Percentiles rank a stretch among this genome's conserved stretches.
These are phyloP conservation scores for Petrocephalus schoutedeni DNA, from an alignment of 2,797 vertebrate genomes.

Conservation along the genomic window DNA sequence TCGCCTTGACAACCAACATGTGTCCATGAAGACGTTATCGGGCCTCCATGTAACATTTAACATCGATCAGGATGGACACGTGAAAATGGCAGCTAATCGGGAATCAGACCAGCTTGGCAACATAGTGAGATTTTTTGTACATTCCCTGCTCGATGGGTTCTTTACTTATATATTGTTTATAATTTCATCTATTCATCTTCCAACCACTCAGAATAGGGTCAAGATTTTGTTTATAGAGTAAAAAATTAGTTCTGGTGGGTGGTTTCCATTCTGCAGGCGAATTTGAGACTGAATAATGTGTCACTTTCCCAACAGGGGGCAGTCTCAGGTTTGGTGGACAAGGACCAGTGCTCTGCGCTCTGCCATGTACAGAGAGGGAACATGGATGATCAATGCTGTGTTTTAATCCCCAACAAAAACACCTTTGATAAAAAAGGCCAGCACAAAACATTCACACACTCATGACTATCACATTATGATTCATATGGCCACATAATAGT, in stretches of 20 bases:
- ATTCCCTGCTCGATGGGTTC: not conserved
- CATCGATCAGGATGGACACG: constrained; percentile 34
- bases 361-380: constrained; percentile 56
- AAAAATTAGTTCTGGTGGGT: not conserved
- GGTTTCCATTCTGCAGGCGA: not conserved
- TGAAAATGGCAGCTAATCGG: constrained; percentile 29
- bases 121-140: not conserved
- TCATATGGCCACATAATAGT: not conserved
- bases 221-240: not conserved
- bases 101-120: constrained; percentile 17
- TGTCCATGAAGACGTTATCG: constrained; percentile 43
- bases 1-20: constrained; percentile 60
- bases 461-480: no score
- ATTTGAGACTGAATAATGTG: not conserved
- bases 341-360: constrained; percentile 61
- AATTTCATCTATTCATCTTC: not conserved
- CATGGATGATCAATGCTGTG: constrained; percentile 63
- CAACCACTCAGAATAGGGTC: not conserved
- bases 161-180: not conserved
- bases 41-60: constrained; percentile 20
- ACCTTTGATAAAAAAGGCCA: not conserved
- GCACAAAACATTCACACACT: not conserved
- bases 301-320: constrained; percentile 2
- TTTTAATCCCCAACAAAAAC: constrained; percentile 40
- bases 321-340: constrained; percentile 42